Base-by-base conservation (phyloP, 2,888 invertebrate species). In the Cataglyphis rosenhaueri region DNA sequence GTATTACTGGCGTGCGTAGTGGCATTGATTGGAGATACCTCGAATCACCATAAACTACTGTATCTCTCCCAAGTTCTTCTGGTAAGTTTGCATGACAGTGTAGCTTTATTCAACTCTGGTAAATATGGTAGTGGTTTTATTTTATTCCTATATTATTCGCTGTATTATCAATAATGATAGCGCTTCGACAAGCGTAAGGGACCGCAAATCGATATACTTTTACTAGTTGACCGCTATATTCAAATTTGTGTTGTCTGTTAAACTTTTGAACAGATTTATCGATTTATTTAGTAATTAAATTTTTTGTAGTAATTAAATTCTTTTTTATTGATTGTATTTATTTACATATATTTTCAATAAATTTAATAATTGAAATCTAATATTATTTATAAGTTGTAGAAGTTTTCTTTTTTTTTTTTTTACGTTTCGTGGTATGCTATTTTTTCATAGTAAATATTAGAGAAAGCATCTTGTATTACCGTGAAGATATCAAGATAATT, bases 11-110 rank as follows among this genome's bases (percentile, higher is more conserved):
- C 93, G 92, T 91, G 90, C 92, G 91, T 93, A 94, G 94, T 94
- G 94, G 95, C 95, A 94, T 95, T 95, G 93, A 95, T 95, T 93
- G 95, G 95, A 94, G 95, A 95, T 88, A 95, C 95, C 93, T 95
- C 95, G 94, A 95, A 95, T 93, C 95, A 95, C 91, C 95, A 95
- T 94, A 95, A 95, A 94, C 95, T 95, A 92, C 95, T 95, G 93
- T 95, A 95, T 94, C 94, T 95, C 91, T 95, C 95, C 86, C 95
- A 95, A 95, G 95, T 95, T 90, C 95, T 95, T 84, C 92, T 95
- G 95, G 95, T 95, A 95, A 95, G 95, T 95, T 94, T 95, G 94
- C 94, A 94, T 94, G 94, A 62, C 83, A 66, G 62, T 66, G 79
- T 76, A 35, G 59, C 82, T 85, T 71, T 12, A 64, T 38, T 18